These are phyloP conservation scores for Frankliniella intonsa DNA, from an alignment of 2,888 invertebrate genomes.

Conservation along the genomic window DNA sequence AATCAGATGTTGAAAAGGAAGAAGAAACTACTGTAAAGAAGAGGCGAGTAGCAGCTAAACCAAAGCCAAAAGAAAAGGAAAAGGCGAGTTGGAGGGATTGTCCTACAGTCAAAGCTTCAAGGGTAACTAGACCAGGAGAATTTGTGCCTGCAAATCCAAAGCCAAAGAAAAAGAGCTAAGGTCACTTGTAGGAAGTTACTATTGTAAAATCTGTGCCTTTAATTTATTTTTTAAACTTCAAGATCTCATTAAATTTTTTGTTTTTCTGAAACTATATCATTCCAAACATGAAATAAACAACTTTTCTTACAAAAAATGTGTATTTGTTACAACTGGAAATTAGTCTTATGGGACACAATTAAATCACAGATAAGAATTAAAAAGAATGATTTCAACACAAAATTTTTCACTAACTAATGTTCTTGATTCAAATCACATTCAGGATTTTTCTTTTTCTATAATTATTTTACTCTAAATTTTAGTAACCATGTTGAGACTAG, in stretches of 20 bases:
- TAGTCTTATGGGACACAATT: too few relatives aligned
- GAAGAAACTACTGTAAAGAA: background rate
- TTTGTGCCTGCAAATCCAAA: constrained; percentile 32
- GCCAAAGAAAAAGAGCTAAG: background rate
- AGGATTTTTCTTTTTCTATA: background rate
- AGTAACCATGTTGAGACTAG: background rate
- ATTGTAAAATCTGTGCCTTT: too few relatives aligned
- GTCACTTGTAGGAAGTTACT: background rate
- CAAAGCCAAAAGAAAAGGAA: background rate
- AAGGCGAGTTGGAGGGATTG: constrained; percentile 38
- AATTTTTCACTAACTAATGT: background rate
- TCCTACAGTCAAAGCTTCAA: constrained; percentile 35
- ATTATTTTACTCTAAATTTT: background rate
- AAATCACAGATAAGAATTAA: background rate
- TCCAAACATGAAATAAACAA: too few relatives aligned
- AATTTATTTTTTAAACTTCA: too few relatives aligned
- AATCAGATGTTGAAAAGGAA: background rate
- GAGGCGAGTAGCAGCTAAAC: background rate
- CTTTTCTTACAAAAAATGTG: too few relatives aligned
- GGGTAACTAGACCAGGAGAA: constrained; percentile 35
- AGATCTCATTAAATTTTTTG: background rate
- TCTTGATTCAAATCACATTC: background rate
- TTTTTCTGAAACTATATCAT: too few relatives aligned
- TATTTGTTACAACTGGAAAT: too few relatives aligned
- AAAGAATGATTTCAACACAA: background rate